Evolutionary conservation across 2,113 vertebrate species (phyloP), one percentile per base, ranked within the genome.

Genomic region (Prietella phreatophila): DNA sequence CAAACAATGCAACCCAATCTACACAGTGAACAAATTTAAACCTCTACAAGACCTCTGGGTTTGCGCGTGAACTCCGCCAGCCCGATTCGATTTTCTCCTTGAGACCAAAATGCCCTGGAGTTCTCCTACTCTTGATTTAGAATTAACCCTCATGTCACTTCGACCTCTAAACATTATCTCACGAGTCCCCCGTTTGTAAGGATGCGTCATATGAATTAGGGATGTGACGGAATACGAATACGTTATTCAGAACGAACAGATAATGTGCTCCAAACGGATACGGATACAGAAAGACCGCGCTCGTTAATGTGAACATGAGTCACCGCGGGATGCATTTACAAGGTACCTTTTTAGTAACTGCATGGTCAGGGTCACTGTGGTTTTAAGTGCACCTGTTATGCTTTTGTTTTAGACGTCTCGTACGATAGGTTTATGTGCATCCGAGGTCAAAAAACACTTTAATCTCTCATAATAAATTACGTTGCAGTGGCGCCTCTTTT

Each of bases 21-120:
- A 65, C 78, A 82, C 63, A 83, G 50, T 78, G 15, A 84, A 84
- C 58, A 13, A 67, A 58, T 78, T 84, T 27, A 56, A 88, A 75
- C 65, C 80, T 78, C 19, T 53, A 4, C n/a, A 84, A 42, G 82
- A 79, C 82, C 87, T 84, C n/a, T 30, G 33, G 30, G 27, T 83
- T 56, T 50, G 56, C 39, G 47, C 39, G 55, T 47, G 55, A 73
- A 42, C 86, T 27, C 30, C 67, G 42, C 55, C 53, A 60, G 19
- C 79, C 25, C 14, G 10, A 71, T 39, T 47, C 15, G 2, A 15
- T 82, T n/a, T 79, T 30, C 69, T 50, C 39, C 39, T 86, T 11
- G 4, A 67, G 61, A 67, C 42, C 36, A 39, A 60, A 69, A 25
- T 39, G 33, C 47, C 61, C 85, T 25, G 30, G 47, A n/a, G 85